phyloP scores from a whole-genome alignment of 30 jellyfish, hydroid and myxozoan genomes.

The Hydra vulgaris region DNA sequence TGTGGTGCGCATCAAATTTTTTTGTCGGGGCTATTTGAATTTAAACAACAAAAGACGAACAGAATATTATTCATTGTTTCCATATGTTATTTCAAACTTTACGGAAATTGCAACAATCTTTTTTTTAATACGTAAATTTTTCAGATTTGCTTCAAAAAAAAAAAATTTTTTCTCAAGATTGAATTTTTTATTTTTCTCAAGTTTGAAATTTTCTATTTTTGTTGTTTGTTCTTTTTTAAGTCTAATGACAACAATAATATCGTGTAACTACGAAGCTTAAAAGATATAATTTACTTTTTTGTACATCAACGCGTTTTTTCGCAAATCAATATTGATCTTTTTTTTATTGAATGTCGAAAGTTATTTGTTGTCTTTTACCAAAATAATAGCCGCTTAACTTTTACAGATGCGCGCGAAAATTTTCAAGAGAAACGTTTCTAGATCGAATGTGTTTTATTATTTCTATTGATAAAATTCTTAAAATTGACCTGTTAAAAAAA shows the following conservation, averaged over 20 bases:
- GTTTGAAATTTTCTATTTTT: not conserved
- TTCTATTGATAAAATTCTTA: not conserved
- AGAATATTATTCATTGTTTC: no score
- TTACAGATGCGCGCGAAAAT: not conserved
- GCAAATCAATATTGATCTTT: not conserved
- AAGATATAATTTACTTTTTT: no score
- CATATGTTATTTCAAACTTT: no score
- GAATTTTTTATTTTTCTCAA: no score
- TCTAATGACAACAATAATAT: not conserved
- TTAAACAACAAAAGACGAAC: no score
- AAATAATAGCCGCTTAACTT: not conserved
- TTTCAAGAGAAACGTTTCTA: not conserved
- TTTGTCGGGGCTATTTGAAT: no score
- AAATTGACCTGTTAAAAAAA: not conserved
- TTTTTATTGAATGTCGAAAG: not conserved
- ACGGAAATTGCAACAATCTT: no score
- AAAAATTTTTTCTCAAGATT: no score
- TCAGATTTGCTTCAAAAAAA: no score
- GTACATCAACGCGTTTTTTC: not conserved
- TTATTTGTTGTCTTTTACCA: not conserved
- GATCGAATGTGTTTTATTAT: not conserved
- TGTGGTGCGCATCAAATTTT: no score
- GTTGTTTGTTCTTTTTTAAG: not conserved
- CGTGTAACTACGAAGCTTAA: not conserved
- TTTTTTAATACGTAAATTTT: no score